phyloP scores from a whole-genome alignment of 2,888 invertebrate genomes.

The Caenorhabditis plicata region DNA sequence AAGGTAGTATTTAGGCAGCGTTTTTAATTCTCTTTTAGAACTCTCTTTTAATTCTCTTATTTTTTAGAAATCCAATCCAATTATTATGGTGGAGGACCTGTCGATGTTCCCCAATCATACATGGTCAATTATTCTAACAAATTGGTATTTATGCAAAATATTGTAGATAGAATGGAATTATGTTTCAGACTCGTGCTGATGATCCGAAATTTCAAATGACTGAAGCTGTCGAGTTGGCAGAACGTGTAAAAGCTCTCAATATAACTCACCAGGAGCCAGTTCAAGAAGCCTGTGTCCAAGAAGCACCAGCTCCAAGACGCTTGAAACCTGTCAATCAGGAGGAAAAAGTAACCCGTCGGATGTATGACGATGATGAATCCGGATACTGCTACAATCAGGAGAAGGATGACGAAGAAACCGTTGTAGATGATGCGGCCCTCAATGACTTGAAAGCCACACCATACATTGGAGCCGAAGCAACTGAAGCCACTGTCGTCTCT shows the following conservation, averaged over 20 bases:
- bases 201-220: too few relatives aligned
- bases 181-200: too few relatives aligned
- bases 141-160: too few relatives aligned
- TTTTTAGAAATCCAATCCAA: constrained; percentile 17
- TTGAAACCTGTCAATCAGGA: neutral
- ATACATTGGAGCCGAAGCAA: too few relatives aligned
- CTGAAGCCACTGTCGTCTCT: neutral
- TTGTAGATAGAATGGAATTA: too few relatives aligned
- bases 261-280: too few relatives aligned
- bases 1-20: too few relatives aligned
- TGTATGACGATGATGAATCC: constrained; percentile 26
- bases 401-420: neutral
- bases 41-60: too few relatives aligned
- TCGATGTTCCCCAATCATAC: constrained; percentile 30
- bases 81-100: constrained; percentile 29
- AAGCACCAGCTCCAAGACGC: neutral
- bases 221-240: too few relatives aligned
- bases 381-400: constrained; percentile 23
- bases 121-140: constrained; percentile 23
- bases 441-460: neutral
- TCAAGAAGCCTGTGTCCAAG: neutral
- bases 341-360: neutral
- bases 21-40: too few relatives aligned
- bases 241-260: too few relatives aligned
- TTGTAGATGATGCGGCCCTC: neutral